Base-by-base conservation (phyloP, 2,113 vertebrate genomes). In the Crotalus horridus region DNA sequence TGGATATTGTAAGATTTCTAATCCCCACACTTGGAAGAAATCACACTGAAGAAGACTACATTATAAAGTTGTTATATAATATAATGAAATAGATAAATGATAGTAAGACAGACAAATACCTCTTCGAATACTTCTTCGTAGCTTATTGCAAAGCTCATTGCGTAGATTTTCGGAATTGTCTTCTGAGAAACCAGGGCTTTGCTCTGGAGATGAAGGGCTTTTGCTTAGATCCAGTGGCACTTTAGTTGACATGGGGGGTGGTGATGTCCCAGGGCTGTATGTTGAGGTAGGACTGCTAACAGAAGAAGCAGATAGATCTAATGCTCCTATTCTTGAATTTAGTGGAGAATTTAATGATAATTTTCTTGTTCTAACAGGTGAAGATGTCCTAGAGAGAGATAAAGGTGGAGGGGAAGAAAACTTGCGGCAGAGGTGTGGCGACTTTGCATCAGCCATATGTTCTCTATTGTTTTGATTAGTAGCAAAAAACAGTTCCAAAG, bases 401-500 rank as follows among this genome's bases (percentile, higher is more conserved):
- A 99, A 93, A 0, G 99, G 99, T 54, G 99, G 99, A 9, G 99
- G 99, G 61, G 99, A 99, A 91, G 99, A 99, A 95, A 99, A 99
- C 95, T 99, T 99, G 96, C 99, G 98, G 94, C 98, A 98, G 23
- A 99, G 97, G n/a, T 97, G 98, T 21, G 99, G 99, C 7, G 99
- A 99, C 95, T 99, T 99, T 69, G 98, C 98, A 11, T 99, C 99
- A n/a, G 93, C 94, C 95, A 98, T 96, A 64, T 99, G 98, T 48
- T 99, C 99, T 92, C 98, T 97, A 96, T 97, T 99, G 95, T 98
- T 99, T 95, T 99, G 99, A 93, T 98, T 99, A 74, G 98, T 98
- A 93, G 98, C 99, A 94, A 99, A 99, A 97, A 99, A 99, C 88
- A 99, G 94, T 96, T 99, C 99, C 98, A 99, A 95, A n/a, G 99